Evolutionary conservation across 2,888 invertebrate species (phyloP).

Genomic region (Proisotoma minuta): DNA sequence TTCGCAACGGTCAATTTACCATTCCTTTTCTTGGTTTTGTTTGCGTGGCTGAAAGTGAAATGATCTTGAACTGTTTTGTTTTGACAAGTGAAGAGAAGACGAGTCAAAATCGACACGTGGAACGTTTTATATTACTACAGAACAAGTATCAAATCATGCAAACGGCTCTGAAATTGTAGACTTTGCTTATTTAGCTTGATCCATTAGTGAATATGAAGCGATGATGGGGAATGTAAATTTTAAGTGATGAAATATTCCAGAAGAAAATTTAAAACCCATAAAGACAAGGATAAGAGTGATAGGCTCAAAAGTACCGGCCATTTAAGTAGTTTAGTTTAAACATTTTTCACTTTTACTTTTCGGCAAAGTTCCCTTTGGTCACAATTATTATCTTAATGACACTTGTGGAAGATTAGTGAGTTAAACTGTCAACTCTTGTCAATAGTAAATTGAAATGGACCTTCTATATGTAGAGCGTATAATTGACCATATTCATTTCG

Average conservation of each 20-base stretch:
- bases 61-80: neutral
- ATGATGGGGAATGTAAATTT: neutral
- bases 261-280: neutral
- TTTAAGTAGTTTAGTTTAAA: too few species aligned
- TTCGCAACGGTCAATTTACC: neutral
- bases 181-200: neutral
- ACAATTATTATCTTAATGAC: too few species aligned
- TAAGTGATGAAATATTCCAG: neutral
- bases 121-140: neutral
- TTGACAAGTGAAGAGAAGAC: neutral
- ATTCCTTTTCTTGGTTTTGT: neutral
- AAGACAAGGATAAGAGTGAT: neutral
- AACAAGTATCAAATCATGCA: neutral
- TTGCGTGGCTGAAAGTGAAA: too few species aligned
- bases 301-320: too few species aligned
- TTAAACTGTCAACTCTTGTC: too few species aligned
- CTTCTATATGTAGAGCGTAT: too few species aligned
- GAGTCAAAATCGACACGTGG: too few species aligned
- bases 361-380: too few species aligned
- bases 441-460: too few species aligned
- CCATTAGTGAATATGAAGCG: neutral
- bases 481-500: too few species aligned
- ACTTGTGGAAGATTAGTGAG: too few species aligned
- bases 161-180: neutral
- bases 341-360: too few species aligned